Evolutionary conservation across 2,113 vertebrate genomes (phyloP).

Genomic region (Anguilla rostrata): DNA sequence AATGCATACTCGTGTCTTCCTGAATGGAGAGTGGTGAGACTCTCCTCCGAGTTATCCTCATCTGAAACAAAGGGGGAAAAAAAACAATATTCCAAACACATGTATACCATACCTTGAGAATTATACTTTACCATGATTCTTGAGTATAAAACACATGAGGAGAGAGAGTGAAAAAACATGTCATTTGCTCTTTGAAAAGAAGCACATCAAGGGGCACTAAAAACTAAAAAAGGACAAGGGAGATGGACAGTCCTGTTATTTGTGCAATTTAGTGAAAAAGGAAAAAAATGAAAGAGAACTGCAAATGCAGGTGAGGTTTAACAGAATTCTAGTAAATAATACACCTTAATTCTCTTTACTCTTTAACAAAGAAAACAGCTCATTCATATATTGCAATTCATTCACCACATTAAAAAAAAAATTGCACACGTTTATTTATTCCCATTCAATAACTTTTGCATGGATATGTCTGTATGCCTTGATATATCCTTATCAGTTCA

Average conservation of each 20-base stretch:
- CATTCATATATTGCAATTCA: not conserved
- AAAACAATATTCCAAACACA: constrained; percentile 72
- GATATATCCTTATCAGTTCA: not conserved
- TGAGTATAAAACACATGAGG: constrained; percentile 64
- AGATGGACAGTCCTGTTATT: constrained; percentile 17
- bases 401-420: not conserved
- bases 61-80: constrained; percentile 74
- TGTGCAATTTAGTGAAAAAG: not conserved
- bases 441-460: not conserved
- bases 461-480: not conserved
- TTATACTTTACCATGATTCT: constrained; percentile 64
- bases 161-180: constrained; percentile 58
- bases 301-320: not conserved
- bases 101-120: constrained; percentile 73
- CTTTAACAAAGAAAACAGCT: not conserved
- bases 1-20: constrained; percentile 99
- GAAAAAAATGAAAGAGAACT: not conserved
- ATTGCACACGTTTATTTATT: not conserved
- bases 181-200: not conserved
- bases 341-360: constrained; percentile 40
- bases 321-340: not conserved
- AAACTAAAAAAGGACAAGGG: not conserved
- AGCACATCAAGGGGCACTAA: not conserved
- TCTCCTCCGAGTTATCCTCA: constrained; percentile 96
- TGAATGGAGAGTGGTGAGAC: constrained; percentile 92